Conservation (phyloP, 2,797 vertebrate genomes). For the Remorina albescens region DNA sequence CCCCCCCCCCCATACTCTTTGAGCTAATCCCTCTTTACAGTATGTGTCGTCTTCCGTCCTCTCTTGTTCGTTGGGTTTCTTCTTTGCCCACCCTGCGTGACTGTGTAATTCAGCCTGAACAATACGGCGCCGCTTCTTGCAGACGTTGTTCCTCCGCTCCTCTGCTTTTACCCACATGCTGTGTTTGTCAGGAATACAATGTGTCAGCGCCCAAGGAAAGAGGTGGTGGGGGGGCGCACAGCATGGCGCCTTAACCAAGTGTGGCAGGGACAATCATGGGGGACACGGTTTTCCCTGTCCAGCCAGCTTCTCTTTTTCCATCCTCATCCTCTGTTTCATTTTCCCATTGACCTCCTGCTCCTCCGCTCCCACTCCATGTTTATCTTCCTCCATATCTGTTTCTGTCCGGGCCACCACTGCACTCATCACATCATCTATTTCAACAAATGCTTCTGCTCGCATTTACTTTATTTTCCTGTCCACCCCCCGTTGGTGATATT, state of each 20-base stretch:
- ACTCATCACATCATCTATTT: conserved; percentile 59
- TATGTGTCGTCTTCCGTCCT: conserved; percentile 40
- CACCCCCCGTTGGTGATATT: conserved; percentile 49
- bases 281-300: conserved; percentile 28
- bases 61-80: conserved; percentile 36
- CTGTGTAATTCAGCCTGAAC: conserved; percentile 67
- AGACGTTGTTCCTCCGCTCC: conserved; percentile 33
- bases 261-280: conserved; percentile 61
- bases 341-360: conserved; percentile 3
- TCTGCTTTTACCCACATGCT: conserved; percentile 23
- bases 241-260: conserved; percentile 67
- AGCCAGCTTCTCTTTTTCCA: conserved; percentile 27
- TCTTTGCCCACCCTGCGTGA: conserved; percentile 60
- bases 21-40: conserved; percentile 66
- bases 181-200: conserved; percentile 62
- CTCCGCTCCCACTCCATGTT: conserved; percentile 11
- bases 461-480: conserved; percentile 69
- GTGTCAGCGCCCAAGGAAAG: conserved; percentile 50
- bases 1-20: conserved; percentile 26
- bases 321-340: conserved; percentile 32
- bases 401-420: conserved; percentile 48
- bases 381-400: conserved; percentile 36
- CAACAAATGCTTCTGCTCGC: conserved; percentile 63
- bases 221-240: conserved; percentile 14
- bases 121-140: conserved; percentile 42